These are phyloP conservation scores for Sinocyclocheilus rhinocerous DNA, from an alignment of 2,113 vertebrate species.

Conservation along the genomic window DNA sequence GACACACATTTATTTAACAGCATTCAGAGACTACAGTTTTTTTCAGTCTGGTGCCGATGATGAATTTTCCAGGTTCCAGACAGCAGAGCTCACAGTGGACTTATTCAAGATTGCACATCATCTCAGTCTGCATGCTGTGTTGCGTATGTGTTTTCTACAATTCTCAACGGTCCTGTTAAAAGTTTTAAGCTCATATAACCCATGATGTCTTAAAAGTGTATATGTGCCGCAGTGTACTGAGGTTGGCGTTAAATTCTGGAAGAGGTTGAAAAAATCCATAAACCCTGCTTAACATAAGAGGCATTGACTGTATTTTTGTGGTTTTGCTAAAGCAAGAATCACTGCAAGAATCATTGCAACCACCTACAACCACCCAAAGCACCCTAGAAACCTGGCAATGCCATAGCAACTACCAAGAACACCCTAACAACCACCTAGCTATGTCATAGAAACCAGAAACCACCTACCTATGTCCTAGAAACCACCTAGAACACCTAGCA, in stretches of 20 bases:
- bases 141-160: conserved; percentile 14
- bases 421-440: too few species aligned
- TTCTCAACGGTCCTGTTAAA: not conserved
- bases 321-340: not conserved
- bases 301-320: not conserved
- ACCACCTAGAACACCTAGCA: too few species aligned
- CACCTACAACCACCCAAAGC: not conserved
- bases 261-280: not conserved
- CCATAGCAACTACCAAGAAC: not conserved
- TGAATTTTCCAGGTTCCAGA: conserved; percentile 70
- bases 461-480: too few species aligned
- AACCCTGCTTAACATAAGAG: not conserved
- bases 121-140: conserved; percentile 24
- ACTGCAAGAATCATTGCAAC: not conserved
- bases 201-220: conserved; percentile 23
- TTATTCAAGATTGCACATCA: conserved; percentile 32
- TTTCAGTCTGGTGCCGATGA: conserved; percentile 48
- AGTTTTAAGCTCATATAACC: conserved; percentile 13
- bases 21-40: conserved; percentile 7
- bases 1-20: not conserved
- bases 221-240: conserved; percentile 11
- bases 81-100: conserved; percentile 46
- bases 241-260: conserved; percentile 5
- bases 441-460: too few species aligned
- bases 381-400: not conserved